A percentile compares a stretch with the other conserved stretches of the same genome.
Conservation (phyloP, 1,140 invertebrate genomes). For the Scaptomyza pallida region DNA sequence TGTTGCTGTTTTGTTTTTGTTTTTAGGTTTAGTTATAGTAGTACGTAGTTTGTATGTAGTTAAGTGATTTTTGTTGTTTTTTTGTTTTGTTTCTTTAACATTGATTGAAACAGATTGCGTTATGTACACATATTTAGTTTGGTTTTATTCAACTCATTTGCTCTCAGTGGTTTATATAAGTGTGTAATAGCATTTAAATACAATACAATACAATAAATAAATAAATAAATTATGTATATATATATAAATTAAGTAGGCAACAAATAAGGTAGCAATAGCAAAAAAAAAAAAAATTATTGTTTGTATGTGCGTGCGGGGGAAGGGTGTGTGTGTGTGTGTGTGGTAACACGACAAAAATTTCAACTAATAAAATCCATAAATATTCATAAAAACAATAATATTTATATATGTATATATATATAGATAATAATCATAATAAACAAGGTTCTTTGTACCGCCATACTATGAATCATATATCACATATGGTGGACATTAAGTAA, state of each 20-base stretch:
- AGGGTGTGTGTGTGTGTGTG: background rate
- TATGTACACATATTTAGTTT: conserved; percentile 61
- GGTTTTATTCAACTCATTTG: conserved; percentile 38
- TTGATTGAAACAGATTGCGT: conserved; percentile 47
- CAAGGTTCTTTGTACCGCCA: conserved; percentile 14
- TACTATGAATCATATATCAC: conserved; percentile 3
- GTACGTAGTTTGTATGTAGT: conserved; percentile 27
- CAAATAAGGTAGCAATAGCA: conserved; percentile 48
- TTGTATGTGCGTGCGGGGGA: conserved; percentile 1
- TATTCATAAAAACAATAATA: conserved; percentile 21
- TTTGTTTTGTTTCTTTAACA: conserved; percentile 26
- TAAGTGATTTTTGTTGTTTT: conserved; percentile 29
- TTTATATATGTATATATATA: conserved; percentile 19
- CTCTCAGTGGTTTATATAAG: conserved; percentile 27
- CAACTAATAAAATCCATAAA: conserved; percentile 47
- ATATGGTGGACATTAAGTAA: conserved; percentile 49
- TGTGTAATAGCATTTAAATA: conserved; percentile 60
- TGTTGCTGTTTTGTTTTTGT: conserved; percentile 13
- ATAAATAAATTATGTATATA: conserved; percentile 74
- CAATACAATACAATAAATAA: conserved; percentile 66
- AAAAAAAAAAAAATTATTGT: too few species aligned
- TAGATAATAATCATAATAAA: conserved; percentile 22
- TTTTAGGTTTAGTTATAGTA: conserved; percentile 28
- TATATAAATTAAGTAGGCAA: conserved; percentile 74
- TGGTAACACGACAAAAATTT: conserved; percentile 16